These are phyloP conservation scores for Plectrocnemia conspersa DNA, from an alignment of 1,140 invertebrate species.

Conservation along the genomic window DNA sequence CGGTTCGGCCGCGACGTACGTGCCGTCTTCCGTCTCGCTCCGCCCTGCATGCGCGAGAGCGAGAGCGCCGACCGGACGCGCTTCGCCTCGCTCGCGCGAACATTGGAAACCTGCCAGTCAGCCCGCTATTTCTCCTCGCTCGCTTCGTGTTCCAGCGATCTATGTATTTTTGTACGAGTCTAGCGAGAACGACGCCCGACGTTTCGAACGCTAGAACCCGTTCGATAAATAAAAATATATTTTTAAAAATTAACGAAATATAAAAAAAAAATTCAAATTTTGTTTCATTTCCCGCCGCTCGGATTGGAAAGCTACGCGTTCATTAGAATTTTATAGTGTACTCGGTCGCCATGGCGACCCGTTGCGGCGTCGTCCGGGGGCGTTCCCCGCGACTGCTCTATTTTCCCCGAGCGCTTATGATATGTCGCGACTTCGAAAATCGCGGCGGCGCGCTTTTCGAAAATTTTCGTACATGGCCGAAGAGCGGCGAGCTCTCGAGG, in stretches of 20 bases:
- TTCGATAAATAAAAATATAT: too few species aligned
- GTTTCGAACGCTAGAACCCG: too few species aligned
- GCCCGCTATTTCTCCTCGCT: conserved; percentile 30
- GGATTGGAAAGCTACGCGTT: background rate
- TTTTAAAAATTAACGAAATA: too few species aligned
- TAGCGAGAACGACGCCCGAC: conserved; percentile 14
- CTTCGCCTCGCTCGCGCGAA: conserved; percentile 13
- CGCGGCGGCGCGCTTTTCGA: too few species aligned
- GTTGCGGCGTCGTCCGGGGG: background rate
- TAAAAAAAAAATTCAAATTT: too few species aligned
- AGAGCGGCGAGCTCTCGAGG: too few species aligned
- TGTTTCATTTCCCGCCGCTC: too few species aligned
- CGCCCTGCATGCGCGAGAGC: conserved; percentile 1
- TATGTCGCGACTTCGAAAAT: background rate
- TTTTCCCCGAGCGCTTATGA: background rate
- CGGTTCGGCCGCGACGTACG: conserved; percentile 16
- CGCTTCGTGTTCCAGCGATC: conserved; percentile 29
- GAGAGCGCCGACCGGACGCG: conserved; percentile 1
- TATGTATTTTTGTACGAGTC: conserved; percentile 29
- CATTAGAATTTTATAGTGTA: background rate
- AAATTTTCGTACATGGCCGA: too few species aligned
- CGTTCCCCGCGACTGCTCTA: conserved; percentile 1
- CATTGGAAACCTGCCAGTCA: conserved; percentile 36
- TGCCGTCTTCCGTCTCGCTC: conserved; percentile 11
- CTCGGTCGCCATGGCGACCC: background rate